Evolutionary conservation across 2,113 vertebrate genomes (phyloP).

Genomic region (Melanotaenia duboulayi): DNA sequence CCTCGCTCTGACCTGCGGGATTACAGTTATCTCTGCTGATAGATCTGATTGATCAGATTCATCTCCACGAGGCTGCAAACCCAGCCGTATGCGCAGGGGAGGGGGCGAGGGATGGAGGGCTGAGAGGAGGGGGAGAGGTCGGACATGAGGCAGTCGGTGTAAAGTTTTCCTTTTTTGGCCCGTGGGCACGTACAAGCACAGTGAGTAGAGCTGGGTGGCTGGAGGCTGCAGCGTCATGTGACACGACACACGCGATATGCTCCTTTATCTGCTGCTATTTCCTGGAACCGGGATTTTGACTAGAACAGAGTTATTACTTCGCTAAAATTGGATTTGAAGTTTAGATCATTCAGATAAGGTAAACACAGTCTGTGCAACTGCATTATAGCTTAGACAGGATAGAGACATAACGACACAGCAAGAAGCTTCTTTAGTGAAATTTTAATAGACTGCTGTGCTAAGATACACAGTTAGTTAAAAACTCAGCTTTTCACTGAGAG

Average conservation of each 20-base stretch:
- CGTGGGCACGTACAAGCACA: background rate
- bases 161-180: conserved; percentile 26
- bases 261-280: conserved; percentile 12
- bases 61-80: conserved; percentile 60
- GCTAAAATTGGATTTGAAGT: background rate
- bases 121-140: background rate
- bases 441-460: background rate
- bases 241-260: background rate
- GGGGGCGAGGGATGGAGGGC: background rate
- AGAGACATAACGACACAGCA: background rate
- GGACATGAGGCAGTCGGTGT: conserved; percentile 20
- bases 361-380: too few relatives aligned
- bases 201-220: background rate
- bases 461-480: background rate
- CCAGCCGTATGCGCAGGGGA: conserved; percentile 28
- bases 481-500: background rate
- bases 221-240: conserved; percentile 22
- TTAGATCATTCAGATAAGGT: background rate
- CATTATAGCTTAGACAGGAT: too few relatives aligned
- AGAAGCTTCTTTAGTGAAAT: background rate
- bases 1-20: conserved; percentile 65
- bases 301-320: background rate
- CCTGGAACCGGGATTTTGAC: conserved; percentile 8
- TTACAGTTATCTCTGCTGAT: conserved; percentile 78
- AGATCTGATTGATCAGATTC: conserved; percentile 80